phyloP scores from a whole-genome alignment of 2,888 invertebrate species.

The Synergus umbraculus region DNA sequence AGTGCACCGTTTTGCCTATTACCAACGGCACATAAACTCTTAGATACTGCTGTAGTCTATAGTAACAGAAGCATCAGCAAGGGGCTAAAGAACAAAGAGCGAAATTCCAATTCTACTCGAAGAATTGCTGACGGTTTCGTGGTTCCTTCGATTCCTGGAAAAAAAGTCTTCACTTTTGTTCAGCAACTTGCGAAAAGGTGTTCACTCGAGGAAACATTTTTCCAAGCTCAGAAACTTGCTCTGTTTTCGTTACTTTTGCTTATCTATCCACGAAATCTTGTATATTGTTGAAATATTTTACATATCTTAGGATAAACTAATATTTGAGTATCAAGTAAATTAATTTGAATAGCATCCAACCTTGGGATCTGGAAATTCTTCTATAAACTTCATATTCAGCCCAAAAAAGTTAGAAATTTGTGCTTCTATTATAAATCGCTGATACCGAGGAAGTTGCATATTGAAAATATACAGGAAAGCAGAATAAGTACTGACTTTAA shows the following conservation, averaged over 20 bases:
- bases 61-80: background rate
- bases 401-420: background rate
- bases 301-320: no score
- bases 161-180: background rate
- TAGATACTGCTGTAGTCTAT: constrained; percentile 43
- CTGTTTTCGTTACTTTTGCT: no score
- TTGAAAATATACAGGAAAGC: constrained; percentile 10
- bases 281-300: no score
- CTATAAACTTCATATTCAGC: background rate
- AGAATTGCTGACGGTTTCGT: background rate
- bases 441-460: background rate
- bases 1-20: constrained; percentile 51
- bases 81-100: background rate
- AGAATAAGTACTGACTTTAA: constrained; percentile 23
- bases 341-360: constrained; percentile 22
- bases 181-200: background rate
- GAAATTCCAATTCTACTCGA: background rate
- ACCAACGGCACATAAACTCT: constrained; percentile 50
- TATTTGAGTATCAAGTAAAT: no score
- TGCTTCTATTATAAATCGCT: background rate
- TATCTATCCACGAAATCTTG: no score
- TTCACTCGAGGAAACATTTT: constrained; percentile 39
- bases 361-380: constrained; percentile 27
- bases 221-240: background rate
- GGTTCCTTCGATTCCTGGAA: background rate